These are phyloP conservation scores for Acanthisitta chloris DNA, from an alignment of 2,113 vertebrate species.

Conservation along the genomic window DNA sequence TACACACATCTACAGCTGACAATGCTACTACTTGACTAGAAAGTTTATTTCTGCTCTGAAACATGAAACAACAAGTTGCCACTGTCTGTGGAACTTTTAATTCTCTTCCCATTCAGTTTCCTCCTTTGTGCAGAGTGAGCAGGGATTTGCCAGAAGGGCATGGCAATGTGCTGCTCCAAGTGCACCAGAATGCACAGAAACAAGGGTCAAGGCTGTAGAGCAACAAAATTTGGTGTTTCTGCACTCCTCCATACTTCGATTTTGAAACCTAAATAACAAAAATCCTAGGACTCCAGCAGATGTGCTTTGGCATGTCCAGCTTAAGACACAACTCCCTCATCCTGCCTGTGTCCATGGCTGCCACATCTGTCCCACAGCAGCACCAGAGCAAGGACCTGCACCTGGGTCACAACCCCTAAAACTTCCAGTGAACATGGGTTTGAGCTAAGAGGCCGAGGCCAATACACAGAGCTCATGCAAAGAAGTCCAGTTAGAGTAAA, in stretches of 20 bases:
- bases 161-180: rapidly evolving
- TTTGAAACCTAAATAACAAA: neutral
- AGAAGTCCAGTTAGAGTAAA: neutral
- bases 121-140: rapidly evolving
- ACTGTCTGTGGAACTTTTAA: neutral
- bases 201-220: neutral
- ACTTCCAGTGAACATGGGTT: neutral
- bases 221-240: neutral
- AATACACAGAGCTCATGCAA: neutral
- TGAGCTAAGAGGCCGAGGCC: neutral
- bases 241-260: neutral
- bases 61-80: neutral
- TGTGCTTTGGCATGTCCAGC: neutral
- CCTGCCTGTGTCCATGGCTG: neutral
- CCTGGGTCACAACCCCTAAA: rapidly evolving
- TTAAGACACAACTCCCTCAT: neutral
- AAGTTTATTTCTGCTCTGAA: neutral
- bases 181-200: neutral
- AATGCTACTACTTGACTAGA: neutral
- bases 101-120: neutral
- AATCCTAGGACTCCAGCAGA: neutral
- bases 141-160: neutral
- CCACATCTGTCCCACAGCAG: neutral
- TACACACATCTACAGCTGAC: neutral
- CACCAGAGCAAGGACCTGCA: neutral